Conservation (phyloP, 2,113 vertebrate genomes). For the Chrysemys picta region DNA sequence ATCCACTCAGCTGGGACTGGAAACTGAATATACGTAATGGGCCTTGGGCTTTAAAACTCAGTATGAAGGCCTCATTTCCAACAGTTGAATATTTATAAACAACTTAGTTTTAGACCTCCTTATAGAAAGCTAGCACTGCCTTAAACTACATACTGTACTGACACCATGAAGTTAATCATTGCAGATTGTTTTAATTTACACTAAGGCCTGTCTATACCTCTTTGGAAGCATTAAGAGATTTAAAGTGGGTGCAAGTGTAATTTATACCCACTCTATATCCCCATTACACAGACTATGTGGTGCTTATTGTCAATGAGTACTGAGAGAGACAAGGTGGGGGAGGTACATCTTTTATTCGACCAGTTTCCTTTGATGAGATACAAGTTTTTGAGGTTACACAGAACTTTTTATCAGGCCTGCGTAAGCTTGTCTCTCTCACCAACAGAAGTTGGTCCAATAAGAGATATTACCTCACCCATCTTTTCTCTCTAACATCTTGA, state of each 20-base stretch:
- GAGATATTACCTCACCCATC: not conserved
- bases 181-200: not conserved
- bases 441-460: not conserved
- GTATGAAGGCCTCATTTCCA: not conserved
- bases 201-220: not conserved
- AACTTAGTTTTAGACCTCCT: not conserved
- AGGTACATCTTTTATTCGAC: not conserved
- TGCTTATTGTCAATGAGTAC: not conserved
- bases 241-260: accelerated
- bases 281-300: not conserved
- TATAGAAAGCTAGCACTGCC: not conserved
- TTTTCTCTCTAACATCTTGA: not conserved
- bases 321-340: no score
- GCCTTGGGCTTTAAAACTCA: not conserved
- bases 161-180: not conserved
- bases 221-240: not conserved
- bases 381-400: not conserved
- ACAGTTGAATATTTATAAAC: not conserved
- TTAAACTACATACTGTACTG: not conserved
- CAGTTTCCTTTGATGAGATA: not conserved
- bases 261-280: accelerated
- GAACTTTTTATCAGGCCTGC: not conserved
- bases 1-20: not conserved
- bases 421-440: not conserved
- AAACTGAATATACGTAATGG: not conserved